A percentile compares a stretch with the other conserved stretches of the same genome.
phyloP scores from a whole-genome alignment of 92 coral and sea anemone species.

The Epizoanthus fatuus region DNA sequence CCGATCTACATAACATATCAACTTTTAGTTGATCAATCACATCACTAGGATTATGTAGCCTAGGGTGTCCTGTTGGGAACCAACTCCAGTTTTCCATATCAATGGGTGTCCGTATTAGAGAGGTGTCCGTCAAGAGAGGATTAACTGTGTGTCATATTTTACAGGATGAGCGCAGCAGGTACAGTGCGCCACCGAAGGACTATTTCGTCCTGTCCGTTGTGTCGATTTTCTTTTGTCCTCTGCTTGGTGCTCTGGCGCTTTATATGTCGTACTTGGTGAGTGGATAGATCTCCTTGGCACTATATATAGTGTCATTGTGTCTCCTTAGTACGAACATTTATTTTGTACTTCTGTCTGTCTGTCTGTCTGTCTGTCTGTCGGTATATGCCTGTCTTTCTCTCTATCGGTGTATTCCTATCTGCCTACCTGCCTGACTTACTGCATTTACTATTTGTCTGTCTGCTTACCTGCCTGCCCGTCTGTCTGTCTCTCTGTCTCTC shows the following conservation, averaged over 20 bases:
- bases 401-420: neutral
- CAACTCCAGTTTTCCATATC: too few relatives aligned
- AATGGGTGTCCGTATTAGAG: too few relatives aligned
- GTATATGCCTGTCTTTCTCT: neutral
- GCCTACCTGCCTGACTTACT: neutral
- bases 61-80: too few relatives aligned
- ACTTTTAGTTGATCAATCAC: too few relatives aligned
- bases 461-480: too few relatives aligned
- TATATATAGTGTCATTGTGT: neutral
- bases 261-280: slow-evolving; percentile 5
- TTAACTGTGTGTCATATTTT: too few relatives aligned
- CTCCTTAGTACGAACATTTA: too few relatives aligned
- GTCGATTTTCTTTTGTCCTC: slow-evolving; percentile 11
- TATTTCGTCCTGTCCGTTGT: neutral
- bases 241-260: slow-evolving; percentile 2
- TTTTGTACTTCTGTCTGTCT: neutral
- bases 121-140: too few relatives aligned
- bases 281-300: neutral
- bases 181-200: slow-evolving; percentile 8
- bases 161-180: too few relatives aligned
- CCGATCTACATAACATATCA: too few relatives aligned
- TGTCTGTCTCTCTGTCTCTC: neutral
- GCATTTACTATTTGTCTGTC: too few relatives aligned
- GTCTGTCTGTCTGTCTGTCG: neutral
- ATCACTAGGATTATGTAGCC: too few relatives aligned